A percentile compares a stretch with the other conserved stretches of the same genome.
phyloP scores from a whole-genome alignment of 1,140 invertebrate genomes.

The Drosophila micromelanica region DNA sequence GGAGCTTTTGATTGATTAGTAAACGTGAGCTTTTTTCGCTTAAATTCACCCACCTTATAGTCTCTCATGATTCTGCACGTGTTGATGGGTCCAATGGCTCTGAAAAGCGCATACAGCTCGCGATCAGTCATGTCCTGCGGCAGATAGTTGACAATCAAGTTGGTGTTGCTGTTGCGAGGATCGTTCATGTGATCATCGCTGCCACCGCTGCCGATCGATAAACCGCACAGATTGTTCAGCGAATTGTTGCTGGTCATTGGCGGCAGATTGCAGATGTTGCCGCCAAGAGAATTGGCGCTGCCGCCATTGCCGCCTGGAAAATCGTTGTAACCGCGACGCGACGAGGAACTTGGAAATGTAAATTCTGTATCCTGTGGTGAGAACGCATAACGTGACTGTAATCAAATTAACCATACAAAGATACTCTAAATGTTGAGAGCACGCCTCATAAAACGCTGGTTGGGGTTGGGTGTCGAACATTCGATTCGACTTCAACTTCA shows the following conservation, averaged over 20 bases:
- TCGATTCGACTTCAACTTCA: neutral
- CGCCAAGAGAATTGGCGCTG: conserved; percentile 70
- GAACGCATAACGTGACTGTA: conserved; percentile 85
- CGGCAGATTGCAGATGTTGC: conserved; percentile 76
- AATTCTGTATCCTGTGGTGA: conserved; percentile 85
- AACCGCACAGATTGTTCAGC: conserved; percentile 72
- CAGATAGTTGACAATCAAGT: conserved; percentile 97
- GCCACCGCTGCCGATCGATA: conserved; percentile 69
- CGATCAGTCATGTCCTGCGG: conserved; percentile 97
- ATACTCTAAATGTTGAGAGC: conserved; percentile 79
- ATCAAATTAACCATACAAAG: conserved; percentile 81
- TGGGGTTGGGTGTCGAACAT: neutral
- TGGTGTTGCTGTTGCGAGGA: conserved; percentile 86
- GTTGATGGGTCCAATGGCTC: conserved; percentile 93
- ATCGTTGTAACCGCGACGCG: conserved; percentile 77
- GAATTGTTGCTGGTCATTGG: conserved; percentile 82
- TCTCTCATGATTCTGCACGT: conserved; percentile 96
- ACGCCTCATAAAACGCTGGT: conserved; percentile 67
- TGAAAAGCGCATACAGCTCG: conserved; percentile 94
- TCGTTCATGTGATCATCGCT: conserved; percentile 69
- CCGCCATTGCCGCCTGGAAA: conserved; percentile 77
- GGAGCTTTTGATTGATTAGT: too few species aligned
- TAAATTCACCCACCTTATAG: conserved; percentile 88
- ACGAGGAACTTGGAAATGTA: conserved; percentile 81
- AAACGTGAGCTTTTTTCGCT: neutral